Evolutionary conservation across 2,888 invertebrate genomes (phyloP).

Genomic region (Lottia gigantea): DNA sequence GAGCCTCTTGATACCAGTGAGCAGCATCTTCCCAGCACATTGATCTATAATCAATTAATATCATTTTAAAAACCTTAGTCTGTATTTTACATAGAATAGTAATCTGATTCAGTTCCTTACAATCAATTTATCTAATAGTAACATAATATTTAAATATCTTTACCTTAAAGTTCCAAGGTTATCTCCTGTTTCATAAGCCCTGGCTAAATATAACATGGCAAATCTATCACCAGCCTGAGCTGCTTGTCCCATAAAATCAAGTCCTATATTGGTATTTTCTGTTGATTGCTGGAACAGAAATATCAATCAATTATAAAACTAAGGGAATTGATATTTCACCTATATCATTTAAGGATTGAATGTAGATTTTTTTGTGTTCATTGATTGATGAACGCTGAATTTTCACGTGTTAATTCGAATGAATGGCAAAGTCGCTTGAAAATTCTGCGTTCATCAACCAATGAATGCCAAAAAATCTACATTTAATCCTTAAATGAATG

Average conservation of each 20-base stretch:
- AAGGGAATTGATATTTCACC: not conserved
- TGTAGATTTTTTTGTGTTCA: no score
- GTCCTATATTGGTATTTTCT: conserved; percentile 64
- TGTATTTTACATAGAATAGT: no score
- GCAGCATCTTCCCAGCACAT: conserved; percentile 67
- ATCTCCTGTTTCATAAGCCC: conserved; percentile 70
- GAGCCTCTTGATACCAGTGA: conserved; percentile 68
- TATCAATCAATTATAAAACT: not conserved
- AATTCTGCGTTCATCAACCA: no score
- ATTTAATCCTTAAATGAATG: no score
- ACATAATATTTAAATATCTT: not conserved
- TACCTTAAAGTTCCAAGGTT: conserved; percentile 64
- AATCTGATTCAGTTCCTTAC: not conserved
- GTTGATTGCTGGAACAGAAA: conserved; percentile 45
- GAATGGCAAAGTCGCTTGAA: no score
- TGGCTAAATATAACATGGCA: conserved; percentile 71
- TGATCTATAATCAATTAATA: conserved; percentile 45
- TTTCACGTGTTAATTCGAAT: no score
- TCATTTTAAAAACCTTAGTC: not conserved
- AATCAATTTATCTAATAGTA: no score
- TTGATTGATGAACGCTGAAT: no score
- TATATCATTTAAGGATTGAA: no score
- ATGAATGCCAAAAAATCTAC: no score
- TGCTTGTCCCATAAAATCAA: conserved; percentile 69
- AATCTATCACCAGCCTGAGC: conserved; percentile 71